These are phyloP conservation scores for Gorsachius magnificus DNA, from an alignment of 2,797 vertebrate species.

Conservation along the genomic window DNA sequence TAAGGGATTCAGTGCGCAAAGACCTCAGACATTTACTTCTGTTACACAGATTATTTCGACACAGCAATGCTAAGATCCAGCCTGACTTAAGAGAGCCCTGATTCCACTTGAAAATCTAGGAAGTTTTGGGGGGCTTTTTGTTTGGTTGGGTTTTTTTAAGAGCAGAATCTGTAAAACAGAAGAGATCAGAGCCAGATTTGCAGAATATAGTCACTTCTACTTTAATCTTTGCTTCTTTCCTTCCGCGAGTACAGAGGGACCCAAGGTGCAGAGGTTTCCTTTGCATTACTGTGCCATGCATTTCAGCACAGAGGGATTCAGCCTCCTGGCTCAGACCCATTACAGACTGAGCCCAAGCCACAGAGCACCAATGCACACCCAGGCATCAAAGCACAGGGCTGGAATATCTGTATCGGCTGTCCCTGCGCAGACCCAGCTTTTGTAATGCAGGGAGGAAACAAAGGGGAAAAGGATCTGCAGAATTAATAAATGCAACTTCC, in stretches of 20 bases:
- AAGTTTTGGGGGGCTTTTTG: no score
- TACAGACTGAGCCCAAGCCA: neutral
- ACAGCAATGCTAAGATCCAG: neutral
- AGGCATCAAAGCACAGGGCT: neutral
- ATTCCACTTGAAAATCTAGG: neutral
- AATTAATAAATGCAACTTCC: neutral
- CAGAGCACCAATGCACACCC: neutral
- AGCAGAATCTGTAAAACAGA: neutral
- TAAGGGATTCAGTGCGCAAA: neutral
- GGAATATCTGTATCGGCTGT: neutral
- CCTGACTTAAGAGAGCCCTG: no score
- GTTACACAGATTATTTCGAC: neutral
- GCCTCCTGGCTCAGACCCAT: neutral
- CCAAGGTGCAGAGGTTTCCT: neutral
- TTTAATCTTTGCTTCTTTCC: neutral
- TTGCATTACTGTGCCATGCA: no score
- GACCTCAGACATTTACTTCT: neutral
- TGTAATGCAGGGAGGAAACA: neutral
- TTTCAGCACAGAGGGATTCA: neutral
- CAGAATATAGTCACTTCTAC: neutral
- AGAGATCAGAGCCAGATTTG: neutral
- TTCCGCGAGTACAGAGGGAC: neutral
- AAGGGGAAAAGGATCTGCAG: neutral
- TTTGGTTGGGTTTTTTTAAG: neutral
- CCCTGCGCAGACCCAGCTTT: neutral